Percentiles rank a stretch among this genome's conserved stretches.
Conservation (phyloP, 2,797 vertebrate genomes). For the Paguma larvata region DNA sequence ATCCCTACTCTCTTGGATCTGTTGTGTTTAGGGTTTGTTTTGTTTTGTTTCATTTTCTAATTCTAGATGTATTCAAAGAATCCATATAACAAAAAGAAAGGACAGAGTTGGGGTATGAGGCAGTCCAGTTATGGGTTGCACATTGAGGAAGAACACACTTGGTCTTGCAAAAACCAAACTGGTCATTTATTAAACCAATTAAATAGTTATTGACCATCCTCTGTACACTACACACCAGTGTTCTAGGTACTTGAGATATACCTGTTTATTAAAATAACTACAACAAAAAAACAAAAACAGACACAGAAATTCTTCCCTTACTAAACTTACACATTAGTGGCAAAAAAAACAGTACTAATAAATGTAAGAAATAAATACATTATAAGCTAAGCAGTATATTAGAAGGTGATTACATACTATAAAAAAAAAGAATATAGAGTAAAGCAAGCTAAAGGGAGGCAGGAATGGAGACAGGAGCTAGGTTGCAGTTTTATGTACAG, state of each 20-base stretch:
- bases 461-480: not conserved
- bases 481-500: not conserved
- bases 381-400: not conserved
- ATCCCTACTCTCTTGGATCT: not conserved
- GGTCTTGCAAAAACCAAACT: not conserved
- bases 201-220: slow-evolving; percentile 19
- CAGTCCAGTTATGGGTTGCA: not conserved
- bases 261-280: not conserved
- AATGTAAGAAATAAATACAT: not conserved
- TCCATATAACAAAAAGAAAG: not conserved
- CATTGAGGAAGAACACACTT: not conserved
- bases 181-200: not conserved
- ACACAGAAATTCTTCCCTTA: not conserved
- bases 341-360: not conserved
- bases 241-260: not conserved
- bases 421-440: not conserved
- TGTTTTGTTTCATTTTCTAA: not conserved
- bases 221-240: not conserved
- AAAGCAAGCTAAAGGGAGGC: not conserved
- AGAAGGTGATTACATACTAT: not conserved
- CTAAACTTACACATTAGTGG: not conserved
- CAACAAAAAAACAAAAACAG: not conserved
- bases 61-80: not conserved
- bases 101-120: not conserved
- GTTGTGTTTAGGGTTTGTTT: not conserved